Base-by-base conservation (phyloP, 1,140 invertebrate genomes). In the Diorhabda elongata region DNA sequence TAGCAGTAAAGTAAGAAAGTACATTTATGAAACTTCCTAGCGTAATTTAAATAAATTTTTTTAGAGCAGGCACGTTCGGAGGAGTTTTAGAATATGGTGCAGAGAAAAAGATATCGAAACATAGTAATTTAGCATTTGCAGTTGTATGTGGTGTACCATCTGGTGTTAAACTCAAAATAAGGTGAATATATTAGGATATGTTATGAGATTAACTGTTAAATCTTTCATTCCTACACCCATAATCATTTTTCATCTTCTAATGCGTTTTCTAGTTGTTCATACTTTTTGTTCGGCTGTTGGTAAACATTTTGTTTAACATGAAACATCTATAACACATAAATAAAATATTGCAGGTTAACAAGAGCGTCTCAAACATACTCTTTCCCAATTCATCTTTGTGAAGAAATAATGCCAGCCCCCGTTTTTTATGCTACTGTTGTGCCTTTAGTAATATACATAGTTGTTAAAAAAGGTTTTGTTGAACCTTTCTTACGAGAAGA, bases 391-490 rank as follows among this genome's bases (percentile, higher is more conserved):
- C 91, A 95, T 76, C 80, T 98, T 11, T 94, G 94, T 71, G 94
- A 98, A 75, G 93, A 96, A 77, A 84, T 98, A 3, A 83, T 95
- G 69, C 93, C 95, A 2, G 90, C 91, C 26, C 92, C 96, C 0
- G 84, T 98, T 44, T 94, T 98, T 80, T 98, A 98, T 79, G 96
- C 95, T 2, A 96, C 96, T 0, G 83, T 96, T 0, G 86, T 92
- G 2, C 97, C 97, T 0, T 60, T 97, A 3, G 82, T 96, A 56
- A 86, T 89, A 0, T 96, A 91, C 87, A 85, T 91, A 41, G 78
- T 93, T 0, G 82, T 95, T 0, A 96, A 96, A 80, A 94, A 92
- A 74, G 84, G 95, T 5, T 73, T 98, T 3, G 86, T 98, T 9
- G 92, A 97, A 74, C 96, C 96, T 0, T 92, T 96, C 71, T 83